A percentile compares a stretch with the other conserved stretches of the same genome.
phyloP scores from a whole-genome alignment of 2,797 vertebrate genomes.

The Phylloscopus collybita region DNA sequence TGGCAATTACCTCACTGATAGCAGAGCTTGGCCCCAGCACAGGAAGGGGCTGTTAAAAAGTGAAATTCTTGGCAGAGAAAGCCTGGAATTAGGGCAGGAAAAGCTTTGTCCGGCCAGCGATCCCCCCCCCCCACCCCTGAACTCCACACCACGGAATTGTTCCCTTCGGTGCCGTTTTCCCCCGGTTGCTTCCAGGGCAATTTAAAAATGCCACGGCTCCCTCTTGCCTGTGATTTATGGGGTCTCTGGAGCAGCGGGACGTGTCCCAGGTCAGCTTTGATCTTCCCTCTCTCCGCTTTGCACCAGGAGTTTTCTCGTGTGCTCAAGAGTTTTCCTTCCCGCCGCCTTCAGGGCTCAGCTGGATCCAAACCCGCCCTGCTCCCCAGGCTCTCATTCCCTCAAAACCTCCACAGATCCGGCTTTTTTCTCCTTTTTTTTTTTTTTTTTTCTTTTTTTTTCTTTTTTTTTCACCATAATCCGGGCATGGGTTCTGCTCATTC shows the following conservation, averaged over 20 bases:
- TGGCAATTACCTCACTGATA: background rate
- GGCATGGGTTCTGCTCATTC: rapidly evolving
- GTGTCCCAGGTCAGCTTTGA: background rate
- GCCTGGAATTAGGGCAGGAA: background rate
- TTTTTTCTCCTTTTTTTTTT: background rate
- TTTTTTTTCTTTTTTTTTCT: background rate
- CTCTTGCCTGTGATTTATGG: background rate
- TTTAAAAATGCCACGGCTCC: background rate
- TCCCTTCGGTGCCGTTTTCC: background rate
- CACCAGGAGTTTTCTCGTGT: background rate
- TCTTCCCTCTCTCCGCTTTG: background rate
- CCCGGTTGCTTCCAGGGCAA: background rate
- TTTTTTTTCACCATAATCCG: background rate
- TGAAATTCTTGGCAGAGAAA: background rate
- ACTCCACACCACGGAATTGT: background rate
- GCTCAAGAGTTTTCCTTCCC: background rate
- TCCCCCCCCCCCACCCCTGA: background rate
- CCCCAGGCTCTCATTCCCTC: background rate
- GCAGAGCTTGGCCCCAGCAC: background rate
- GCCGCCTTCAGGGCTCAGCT: background rate
- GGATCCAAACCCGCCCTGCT: background rate
- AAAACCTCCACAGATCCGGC: background rate
- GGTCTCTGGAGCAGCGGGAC: background rate
- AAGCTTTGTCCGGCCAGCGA: background rate
- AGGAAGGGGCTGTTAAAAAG: background rate